Base-by-base conservation (phyloP, 1,140 invertebrate genomes). In the Nasonia longicornis region DNA sequence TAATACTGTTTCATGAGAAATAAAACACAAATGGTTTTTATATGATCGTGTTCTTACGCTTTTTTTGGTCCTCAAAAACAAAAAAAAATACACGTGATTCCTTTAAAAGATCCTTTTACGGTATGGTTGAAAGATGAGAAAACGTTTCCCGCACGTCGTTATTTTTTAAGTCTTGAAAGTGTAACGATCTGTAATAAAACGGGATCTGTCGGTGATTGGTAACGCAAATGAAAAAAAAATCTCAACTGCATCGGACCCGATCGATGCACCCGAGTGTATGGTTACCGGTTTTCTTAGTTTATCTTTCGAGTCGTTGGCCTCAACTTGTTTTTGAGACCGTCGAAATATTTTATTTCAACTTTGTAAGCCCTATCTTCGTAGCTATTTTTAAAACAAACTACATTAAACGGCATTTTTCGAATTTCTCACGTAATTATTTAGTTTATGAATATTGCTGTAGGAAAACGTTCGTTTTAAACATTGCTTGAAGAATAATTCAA, bases 21-120 rank as follows among this genome's bases (percentile, higher is more conserved):
- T 86, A 85, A 85, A 85, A 80, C 35, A 74, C 66, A 85, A 86
- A 85, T 85, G 85, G 84, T 86, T 86, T 86, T 85, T 84, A 85
- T 76, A 83, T 79, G 67, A 38, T 45, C 14, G 16, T 66, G 48
- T 16, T 48, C 10, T 48, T 48, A n/a, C 16, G 52, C 66, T 10
- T 78, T 2, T 35, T 35, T 35, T 35, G 31, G 29, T 69, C 20
- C 20, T 64, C 2, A 42, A 42, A 42, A 42, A 42, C 38, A 42
- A 10, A 42, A 42, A 38, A 42, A 16, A 63, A 63, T 63, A 63
- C 11, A 14, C 12, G 45, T 48, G 10, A 12, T 48, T 14, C 45
- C 45, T 48, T 48, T 48, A 1, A 48, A 8, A 48, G 12, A 52
- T 52, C 48, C 48, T 20, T 14, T 52, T 16, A 16, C 11, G 16